phyloP scores from a whole-genome alignment of 37 sponge, comb jelly and placozoan genomes.

The Spongilla lacustris region DNA sequence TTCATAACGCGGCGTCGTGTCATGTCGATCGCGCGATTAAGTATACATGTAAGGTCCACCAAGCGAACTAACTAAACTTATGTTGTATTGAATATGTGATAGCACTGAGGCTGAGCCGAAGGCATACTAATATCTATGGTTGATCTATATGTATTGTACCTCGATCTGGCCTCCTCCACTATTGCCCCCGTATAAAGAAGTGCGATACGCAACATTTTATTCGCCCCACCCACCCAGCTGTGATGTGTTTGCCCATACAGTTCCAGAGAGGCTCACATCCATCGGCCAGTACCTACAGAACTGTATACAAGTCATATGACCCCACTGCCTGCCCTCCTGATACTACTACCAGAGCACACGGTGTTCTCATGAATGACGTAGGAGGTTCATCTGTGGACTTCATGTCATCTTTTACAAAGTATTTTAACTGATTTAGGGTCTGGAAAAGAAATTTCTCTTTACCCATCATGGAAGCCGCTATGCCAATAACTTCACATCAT shows the following conservation, averaged over 20 bases:
- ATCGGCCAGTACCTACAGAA: slow-evolving; percentile 69
- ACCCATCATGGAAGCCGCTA: slow-evolving; percentile 86
- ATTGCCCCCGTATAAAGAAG: too few relatives aligned
- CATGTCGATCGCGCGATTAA: not conserved
- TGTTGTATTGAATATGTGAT: slow-evolving; percentile 16
- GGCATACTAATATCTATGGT: too few relatives aligned
- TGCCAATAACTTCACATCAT: slow-evolving; percentile 70
- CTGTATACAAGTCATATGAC: slow-evolving; percentile 50
- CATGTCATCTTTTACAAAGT: not conserved
- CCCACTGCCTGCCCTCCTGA: slow-evolving; percentile 57
- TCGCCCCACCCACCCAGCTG: not conserved
- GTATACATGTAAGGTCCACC: not conserved
- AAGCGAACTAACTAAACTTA: not conserved
- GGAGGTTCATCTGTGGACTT: slow-evolving; percentile 1
- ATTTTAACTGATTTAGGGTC: slow-evolving; percentile 67
- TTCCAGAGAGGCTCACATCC: slow-evolving; percentile 60
- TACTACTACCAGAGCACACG: slow-evolving; percentile 54
- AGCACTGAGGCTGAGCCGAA: slow-evolving; percentile 7
- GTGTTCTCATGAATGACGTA: slow-evolving; percentile 74
- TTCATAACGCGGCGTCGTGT: too few relatives aligned
- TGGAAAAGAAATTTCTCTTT: slow-evolving; percentile 74
- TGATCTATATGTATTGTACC: too few relatives aligned
- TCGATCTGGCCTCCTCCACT: too few relatives aligned
- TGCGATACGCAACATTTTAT: too few relatives aligned
- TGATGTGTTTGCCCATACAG: slow-evolving; percentile 21